Evolutionary conservation across 1,140 invertebrate genomes (phyloP).

Genomic region (Leptinotarsa defecta): DNA sequence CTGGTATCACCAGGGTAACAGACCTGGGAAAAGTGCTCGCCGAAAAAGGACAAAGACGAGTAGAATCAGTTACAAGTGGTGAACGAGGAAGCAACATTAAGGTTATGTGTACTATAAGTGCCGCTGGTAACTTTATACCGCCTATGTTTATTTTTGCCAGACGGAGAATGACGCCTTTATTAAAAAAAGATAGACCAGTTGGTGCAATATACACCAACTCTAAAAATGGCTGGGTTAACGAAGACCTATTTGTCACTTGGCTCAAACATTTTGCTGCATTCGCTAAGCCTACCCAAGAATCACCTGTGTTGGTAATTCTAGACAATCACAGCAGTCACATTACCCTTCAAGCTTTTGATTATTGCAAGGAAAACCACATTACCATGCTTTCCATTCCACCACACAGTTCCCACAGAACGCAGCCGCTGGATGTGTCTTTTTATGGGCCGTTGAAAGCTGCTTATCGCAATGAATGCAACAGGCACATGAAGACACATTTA

Average conservation of each 20-base stretch:
- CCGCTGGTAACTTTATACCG: slow-evolving; percentile 49
- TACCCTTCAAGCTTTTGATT: neutral
- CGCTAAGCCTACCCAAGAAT: slow-evolving; percentile 30
- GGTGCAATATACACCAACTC: slow-evolving; percentile 48
- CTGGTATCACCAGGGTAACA: slow-evolving; percentile 40
- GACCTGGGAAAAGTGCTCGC: slow-evolving; percentile 41
- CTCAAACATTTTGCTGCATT: slow-evolving; percentile 29
- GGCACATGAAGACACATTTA: neutral
- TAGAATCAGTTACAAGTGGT: slow-evolving; percentile 49
- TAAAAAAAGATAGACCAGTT: slow-evolving; percentile 48
- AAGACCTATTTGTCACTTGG: slow-evolving; percentile 50
- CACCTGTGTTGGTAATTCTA: slow-evolving; percentile 30
- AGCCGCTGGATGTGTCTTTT: too few species aligned
- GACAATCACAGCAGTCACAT: slow-evolving; percentile 33
- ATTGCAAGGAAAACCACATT: too few species aligned
- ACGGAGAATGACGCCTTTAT: slow-evolving; percentile 29
- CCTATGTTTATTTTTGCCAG: slow-evolving; percentile 56
- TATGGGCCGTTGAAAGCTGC: too few species aligned
- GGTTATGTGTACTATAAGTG: slow-evolving; percentile 47
- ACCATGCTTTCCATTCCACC: too few species aligned
- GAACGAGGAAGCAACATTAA: slow-evolving; percentile 45
- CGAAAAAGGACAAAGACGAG: slow-evolving; percentile 48
- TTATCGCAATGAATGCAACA: too few species aligned
- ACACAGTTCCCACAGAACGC: neutral
- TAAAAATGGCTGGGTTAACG: slow-evolving; percentile 52